Conservation (phyloP, 2,797 vertebrate species). For the Protosalanx chinensis region DNA sequence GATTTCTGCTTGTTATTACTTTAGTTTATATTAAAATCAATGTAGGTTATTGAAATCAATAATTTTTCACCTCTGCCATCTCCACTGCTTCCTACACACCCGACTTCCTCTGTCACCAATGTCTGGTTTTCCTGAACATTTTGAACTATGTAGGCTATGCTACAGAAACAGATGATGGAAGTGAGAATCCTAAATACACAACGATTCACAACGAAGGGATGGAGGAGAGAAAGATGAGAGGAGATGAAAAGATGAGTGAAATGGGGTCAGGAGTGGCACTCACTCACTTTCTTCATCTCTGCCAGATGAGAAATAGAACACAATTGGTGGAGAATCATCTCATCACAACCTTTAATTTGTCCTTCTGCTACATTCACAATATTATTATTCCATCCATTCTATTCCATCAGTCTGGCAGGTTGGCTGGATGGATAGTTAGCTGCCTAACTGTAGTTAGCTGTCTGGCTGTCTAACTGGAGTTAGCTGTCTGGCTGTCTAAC, state of each 20-base stretch:
- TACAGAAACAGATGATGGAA: neutral
- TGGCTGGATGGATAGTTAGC: neutral
- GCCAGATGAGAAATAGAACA: neutral
- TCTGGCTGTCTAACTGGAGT: no score
- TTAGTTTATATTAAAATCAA: conserved; percentile 57
- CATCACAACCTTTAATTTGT: neutral
- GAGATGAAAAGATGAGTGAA: neutral
- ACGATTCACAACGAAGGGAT: neutral
- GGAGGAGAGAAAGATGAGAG: neutral
- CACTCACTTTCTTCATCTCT: neutral
- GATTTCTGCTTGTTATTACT: conserved; percentile 64
- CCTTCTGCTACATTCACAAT: neutral
- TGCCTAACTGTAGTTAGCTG: no score
- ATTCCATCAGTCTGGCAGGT: neutral
- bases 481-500: no score
- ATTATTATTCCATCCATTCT: neutral
- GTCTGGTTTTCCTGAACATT: neutral
- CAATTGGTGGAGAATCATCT: neutral
- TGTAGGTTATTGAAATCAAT: conserved; percentile 57
- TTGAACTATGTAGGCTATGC: neutral
- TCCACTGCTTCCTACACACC: conserved; percentile 12
- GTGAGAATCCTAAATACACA: neutral
- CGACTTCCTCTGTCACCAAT: neutral
- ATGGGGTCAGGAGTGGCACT: neutral
- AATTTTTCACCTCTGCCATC: conserved; percentile 59